phyloP scores from a whole-genome alignment of 2,113 vertebrate species.

The Thermophis baileyi region DNA sequence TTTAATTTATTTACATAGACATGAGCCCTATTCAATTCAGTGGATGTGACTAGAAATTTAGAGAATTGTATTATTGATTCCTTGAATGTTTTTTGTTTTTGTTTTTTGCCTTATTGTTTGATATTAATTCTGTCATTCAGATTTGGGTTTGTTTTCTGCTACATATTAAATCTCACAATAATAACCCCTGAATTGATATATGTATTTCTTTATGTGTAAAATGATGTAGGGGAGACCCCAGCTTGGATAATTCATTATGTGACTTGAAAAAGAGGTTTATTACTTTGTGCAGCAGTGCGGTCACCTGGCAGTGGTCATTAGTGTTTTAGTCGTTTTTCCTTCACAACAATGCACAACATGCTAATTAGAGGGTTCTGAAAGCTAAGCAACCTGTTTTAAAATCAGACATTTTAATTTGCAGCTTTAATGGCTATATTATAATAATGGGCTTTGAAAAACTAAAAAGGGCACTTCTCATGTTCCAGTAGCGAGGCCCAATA shows the following conservation, averaged over 20 bases:
- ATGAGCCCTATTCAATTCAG: neutral
- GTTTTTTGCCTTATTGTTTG: neutral
- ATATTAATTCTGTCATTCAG: neutral
- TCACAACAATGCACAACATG: constrained; percentile 76
- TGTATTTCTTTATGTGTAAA: constrained; percentile 44
- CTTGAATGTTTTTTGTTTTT: neutral
- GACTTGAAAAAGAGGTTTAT: constrained; percentile 56
- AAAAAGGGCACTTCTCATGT: constrained; percentile 68
- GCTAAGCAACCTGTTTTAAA: constrained; percentile 82
- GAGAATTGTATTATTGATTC: neutral
- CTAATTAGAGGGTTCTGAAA: constrained; percentile 79
- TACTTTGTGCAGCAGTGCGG: constrained; percentile 67
- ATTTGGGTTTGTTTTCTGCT: constrained; percentile 30
- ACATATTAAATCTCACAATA: constrained; percentile 38
- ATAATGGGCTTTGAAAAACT: constrained; percentile 70
- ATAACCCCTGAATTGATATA: constrained; percentile 41
- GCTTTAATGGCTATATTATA: constrained; percentile 78
- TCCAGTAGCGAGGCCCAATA: constrained; percentile 66
- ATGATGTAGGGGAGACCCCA: constrained; percentile 39
- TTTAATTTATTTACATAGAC: neutral
- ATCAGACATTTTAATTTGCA: constrained; percentile 77
- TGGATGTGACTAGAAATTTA: neutral
- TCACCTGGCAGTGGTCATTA: constrained; percentile 79
- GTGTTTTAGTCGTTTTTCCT: constrained; percentile 73
- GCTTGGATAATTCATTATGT: constrained; percentile 61